Evolutionary conservation across 53 echinoderm and acorn worm genomes (phyloP).

Genomic region (Astropecten irregularis): DNA sequence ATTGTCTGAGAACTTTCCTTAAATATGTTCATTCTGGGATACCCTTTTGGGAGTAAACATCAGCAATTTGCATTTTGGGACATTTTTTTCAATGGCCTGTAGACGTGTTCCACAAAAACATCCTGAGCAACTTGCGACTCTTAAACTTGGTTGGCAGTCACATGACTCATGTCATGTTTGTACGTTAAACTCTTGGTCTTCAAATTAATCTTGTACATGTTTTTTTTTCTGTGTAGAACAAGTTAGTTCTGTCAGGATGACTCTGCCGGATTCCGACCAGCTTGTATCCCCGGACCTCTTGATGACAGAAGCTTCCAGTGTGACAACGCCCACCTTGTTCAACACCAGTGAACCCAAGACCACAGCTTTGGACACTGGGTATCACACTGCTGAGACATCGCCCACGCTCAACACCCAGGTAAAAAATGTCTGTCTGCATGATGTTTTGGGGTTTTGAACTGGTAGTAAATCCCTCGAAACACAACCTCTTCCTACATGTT

Average conservation of each 20-base stretch:
- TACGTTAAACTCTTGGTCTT: too few species aligned
- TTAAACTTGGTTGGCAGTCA: too few species aligned
- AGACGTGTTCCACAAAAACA: background rate
- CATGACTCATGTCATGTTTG: too few species aligned
- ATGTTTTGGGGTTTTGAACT: too few species aligned
- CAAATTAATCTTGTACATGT: too few species aligned
- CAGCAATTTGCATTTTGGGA: too few species aligned
- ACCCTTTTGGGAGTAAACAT: too few species aligned
- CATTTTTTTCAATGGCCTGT: background rate
- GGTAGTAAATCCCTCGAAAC: too few species aligned
- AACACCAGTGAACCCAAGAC: background rate
- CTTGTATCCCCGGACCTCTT: background rate
- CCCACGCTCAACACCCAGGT: conserved; percentile 1
- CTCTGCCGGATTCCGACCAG: background rate
- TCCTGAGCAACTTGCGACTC: background rate
- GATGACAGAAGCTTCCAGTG: background rate
- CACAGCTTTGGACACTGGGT: conserved; percentile 43
- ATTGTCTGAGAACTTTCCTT: too few species aligned
- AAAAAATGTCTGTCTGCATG: background rate
- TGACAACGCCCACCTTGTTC: conserved; percentile 10
- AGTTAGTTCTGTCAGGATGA: background rate
- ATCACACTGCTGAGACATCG: conserved; percentile 54
- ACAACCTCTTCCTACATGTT: too few species aligned
- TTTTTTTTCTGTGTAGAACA: background rate
- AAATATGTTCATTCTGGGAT: too few species aligned